Conservation (phyloP, 2,797 vertebrate genomes). For the Micrastur ruficollis region DNA sequence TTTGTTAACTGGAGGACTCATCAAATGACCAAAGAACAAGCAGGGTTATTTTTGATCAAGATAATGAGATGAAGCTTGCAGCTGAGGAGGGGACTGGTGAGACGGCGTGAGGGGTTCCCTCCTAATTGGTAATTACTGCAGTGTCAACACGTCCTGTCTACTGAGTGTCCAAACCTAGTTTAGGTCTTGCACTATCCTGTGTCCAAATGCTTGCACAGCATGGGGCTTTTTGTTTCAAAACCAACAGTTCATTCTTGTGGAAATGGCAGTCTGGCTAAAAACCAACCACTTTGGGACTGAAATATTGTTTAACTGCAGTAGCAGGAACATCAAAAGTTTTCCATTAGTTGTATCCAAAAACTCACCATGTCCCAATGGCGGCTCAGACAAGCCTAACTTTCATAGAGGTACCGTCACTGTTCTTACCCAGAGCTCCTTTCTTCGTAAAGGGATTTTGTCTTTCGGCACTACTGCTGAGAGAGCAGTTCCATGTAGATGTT, state of each 20-base stretch:
- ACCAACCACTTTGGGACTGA: not conserved
- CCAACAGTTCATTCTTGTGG: not conserved
- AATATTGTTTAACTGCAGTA: not conserved
- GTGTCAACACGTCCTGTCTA: not conserved
- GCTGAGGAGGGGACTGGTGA: not conserved
- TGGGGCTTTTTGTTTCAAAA: not conserved
- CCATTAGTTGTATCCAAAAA: not conserved
- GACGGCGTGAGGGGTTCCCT: not conserved
- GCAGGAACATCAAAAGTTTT: not conserved
- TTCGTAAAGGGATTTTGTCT: not conserved
- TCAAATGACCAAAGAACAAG: not conserved
- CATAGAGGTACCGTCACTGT: not conserved
- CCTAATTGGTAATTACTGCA: not conserved
- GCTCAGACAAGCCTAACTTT: not conserved
- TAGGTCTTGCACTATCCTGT: not conserved
- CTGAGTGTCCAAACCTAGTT: not conserved
- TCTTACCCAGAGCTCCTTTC: not conserved
- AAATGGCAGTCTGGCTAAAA: not conserved
- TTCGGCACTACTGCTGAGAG: not conserved
- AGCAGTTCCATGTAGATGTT: not conserved
- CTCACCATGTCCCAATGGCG: accelerated
- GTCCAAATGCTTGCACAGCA: not conserved
- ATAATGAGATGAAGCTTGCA: not conserved
- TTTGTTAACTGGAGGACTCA: not conserved
- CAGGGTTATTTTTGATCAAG: not conserved